Evolutionary conservation across 2,113 vertebrate genomes (phyloP).

Genomic region (Mungos mungo): DNA sequence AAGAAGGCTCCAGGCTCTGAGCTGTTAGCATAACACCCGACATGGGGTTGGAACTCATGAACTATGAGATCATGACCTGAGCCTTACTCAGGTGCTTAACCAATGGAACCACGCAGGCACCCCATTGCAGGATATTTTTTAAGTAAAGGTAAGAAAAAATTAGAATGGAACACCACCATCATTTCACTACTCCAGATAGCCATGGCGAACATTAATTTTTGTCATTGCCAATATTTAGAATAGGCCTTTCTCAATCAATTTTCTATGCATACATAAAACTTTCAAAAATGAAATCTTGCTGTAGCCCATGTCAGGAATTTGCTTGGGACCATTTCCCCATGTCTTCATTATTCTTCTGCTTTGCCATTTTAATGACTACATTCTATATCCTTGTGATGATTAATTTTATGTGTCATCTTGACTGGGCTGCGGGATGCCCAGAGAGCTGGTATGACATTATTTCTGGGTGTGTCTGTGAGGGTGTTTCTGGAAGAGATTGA

Average conservation of each 20-base stretch:
- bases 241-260: slow-evolving; percentile 14
- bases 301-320: background rate
- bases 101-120: too few relatives aligned
- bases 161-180: background rate
- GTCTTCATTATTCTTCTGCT: slow-evolving; percentile 12
- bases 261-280: background rate
- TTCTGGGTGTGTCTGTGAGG: background rate
- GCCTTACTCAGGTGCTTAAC: too few relatives aligned
- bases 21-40: too few relatives aligned
- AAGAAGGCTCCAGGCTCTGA: too few relatives aligned
- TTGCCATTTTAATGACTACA: background rate
- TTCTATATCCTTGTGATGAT: background rate
- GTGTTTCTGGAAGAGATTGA: background rate
- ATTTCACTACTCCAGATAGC: background rate
- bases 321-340: background rate
- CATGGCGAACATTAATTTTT: slow-evolving; percentile 38
- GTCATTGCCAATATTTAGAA: slow-evolving; percentile 39
- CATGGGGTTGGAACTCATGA: too few relatives aligned
- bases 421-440: background rate
- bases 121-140: background rate
- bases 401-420: background rate
- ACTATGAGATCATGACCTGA: too few relatives aligned
- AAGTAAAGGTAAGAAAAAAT: slow-evolving; percentile 31
- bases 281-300: background rate
- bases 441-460: background rate